Conservation (phyloP, 2,888 invertebrate genomes). For the Stenichneumon culpator region DNA sequence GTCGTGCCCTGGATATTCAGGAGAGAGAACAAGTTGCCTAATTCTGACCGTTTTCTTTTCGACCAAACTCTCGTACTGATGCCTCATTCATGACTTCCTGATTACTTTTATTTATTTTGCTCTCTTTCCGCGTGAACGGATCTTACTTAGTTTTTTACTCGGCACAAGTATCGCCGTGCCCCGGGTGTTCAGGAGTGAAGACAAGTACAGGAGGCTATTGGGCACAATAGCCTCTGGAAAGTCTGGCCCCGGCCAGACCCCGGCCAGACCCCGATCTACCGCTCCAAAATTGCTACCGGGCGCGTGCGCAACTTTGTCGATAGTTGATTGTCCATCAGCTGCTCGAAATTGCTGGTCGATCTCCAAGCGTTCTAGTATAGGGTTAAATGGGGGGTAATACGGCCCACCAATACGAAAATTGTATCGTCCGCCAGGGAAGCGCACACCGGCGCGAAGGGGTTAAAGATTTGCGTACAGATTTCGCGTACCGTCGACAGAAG, state of each 20-base stretch:
- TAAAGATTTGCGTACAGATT: background rate
- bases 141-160: constrained; percentile 47
- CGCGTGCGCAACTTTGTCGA: background rate
- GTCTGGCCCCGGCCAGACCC: too few species aligned
- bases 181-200: background rate
- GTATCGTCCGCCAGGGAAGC: background rate
- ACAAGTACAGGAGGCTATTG: too few species aligned
- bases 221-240: background rate
- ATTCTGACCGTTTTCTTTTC: constrained; percentile 68
- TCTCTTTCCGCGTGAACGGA: constrained; percentile 5
- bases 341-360: background rate
- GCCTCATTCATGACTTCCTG: constrained; percentile 16
- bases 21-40: background rate
- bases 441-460: too few species aligned
- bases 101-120: constrained; percentile 11
- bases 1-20: background rate
- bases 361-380: too few species aligned
- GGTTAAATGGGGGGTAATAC: too few species aligned
- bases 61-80: background rate
- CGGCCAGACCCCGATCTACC: too few species aligned
- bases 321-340: background rate
- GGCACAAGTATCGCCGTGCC: constrained; percentile 8
- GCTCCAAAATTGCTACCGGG: too few species aligned
- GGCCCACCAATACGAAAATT: background rate
- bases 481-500: constrained; percentile 8